These are phyloP conservation scores for Pandemis cinnamomeana DNA, from an alignment of 2,888 invertebrate genomes.

Conservation along the genomic window DNA sequence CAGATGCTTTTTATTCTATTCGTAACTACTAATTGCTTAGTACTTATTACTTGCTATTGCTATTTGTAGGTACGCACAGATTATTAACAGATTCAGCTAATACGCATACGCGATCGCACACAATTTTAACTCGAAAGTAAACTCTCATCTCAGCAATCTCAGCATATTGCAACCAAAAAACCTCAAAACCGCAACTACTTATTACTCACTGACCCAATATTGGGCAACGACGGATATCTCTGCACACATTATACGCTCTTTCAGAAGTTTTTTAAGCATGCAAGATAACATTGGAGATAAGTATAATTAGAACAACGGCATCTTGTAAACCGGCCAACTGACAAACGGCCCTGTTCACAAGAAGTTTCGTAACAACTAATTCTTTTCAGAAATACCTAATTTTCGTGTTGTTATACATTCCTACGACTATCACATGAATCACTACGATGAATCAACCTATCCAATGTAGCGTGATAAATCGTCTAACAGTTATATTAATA, in stretches of 20 bases:
- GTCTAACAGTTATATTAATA: constrained; percentile 61
- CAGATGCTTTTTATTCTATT: too few relatives aligned
- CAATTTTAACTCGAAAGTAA: neutral
- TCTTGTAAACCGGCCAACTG: constrained; percentile 56
- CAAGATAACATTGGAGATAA: constrained; percentile 38
- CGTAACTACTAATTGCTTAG: too few relatives aligned
- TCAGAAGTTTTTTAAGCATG: constrained; percentile 15
- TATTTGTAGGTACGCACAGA: too few relatives aligned
- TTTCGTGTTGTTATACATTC: constrained; percentile 47
- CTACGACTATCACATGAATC: constrained; percentile 60
- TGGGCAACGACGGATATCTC: constrained; percentile 13
- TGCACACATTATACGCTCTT: constrained; percentile 15
- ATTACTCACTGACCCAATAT: constrained; percentile 18
- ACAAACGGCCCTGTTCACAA: constrained; percentile 67
- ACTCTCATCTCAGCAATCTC: neutral
- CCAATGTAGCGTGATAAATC: constrained; percentile 73
- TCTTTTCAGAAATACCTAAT: constrained; percentile 66
- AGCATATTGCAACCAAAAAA: neutral
- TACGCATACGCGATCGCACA: neutral
- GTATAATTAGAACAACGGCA: constrained; percentile 40
- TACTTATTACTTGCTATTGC: too few relatives aligned
- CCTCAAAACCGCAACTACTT: neutral
- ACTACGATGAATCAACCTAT: constrained; percentile 71
- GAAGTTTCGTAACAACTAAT: constrained; percentile 68
- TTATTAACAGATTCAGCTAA: neutral